Evolutionary conservation across 2,888 invertebrate genomes (phyloP).

Genomic region (Xestia ashworthii): DNA sequence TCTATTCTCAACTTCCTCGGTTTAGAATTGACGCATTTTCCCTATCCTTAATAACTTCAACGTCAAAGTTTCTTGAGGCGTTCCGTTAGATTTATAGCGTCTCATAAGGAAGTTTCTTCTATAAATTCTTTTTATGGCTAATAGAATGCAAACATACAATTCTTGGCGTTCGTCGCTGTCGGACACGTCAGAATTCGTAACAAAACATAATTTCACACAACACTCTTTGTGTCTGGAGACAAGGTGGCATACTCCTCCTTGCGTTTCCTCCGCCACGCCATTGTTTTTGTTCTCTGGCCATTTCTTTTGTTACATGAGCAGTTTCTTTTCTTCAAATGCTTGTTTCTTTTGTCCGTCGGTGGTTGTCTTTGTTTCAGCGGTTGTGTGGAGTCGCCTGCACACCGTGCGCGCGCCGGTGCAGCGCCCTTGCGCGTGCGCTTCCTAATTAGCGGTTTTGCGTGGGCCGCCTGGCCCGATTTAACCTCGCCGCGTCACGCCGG

Average conservation of each 20-base stretch:
- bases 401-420: slow-evolving; percentile 78
- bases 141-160: slow-evolving; percentile 58
- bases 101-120: slow-evolving; percentile 57
- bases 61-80: slow-evolving; percentile 56
- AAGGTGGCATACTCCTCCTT: slow-evolving; percentile 71
- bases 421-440: slow-evolving; percentile 87
- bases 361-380: slow-evolving; percentile 76
- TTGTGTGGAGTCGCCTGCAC: slow-evolving; percentile 70
- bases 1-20: slow-evolving; percentile 65
- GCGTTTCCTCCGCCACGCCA: slow-evolving; percentile 72
- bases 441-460: slow-evolving; percentile 87
- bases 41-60: slow-evolving; percentile 53
- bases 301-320: slow-evolving; percentile 79
- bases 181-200: slow-evolving; percentile 74
- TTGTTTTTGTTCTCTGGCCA: slow-evolving; percentile 79
- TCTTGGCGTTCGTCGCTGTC: slow-evolving; percentile 57
- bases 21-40: slow-evolving; percentile 60
- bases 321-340: slow-evolving; percentile 76
- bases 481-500: slow-evolving; percentile 82
- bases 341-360: slow-evolving; percentile 76
- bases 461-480: slow-evolving; percentile 84
- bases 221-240: slow-evolving; percentile 81
- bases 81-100: slow-evolving; percentile 53
- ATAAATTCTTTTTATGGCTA: slow-evolving; percentile 57
- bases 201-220: slow-evolving; percentile 80